Evolutionary conservation across 92 coral and sea anemone genomes (phyloP), one percentile per base, ranked within the genome.

Genomic region (Bergia sp.): DNA sequence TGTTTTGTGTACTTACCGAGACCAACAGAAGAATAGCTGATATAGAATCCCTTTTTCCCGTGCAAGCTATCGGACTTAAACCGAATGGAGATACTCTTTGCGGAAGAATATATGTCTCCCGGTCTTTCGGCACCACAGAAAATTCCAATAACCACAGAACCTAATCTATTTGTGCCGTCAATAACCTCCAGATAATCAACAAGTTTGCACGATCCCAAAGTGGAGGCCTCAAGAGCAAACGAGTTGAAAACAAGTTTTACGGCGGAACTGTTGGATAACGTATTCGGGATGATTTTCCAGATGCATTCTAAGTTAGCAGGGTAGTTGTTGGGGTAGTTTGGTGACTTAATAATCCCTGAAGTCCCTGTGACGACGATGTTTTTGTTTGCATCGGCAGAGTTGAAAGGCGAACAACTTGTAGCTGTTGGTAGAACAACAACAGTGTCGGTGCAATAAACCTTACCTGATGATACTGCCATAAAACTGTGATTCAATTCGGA

Each of bases 121-220:
- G 76, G 76, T 71, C 41, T 71, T 36, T 71, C 21, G 21, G 38
- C 10, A 69, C 75, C 75, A 69, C 75, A 69, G 10, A 69, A 20
- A 29, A 16, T 69, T 23, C 37, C 75, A 69, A 69, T 21, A 69
- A 69, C 75, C 37, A 69, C 39, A n/a, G 75, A 3, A 37, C 75
- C 75, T 3, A 36, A 29, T 69, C 21, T 36, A 3, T 64, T 64
- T 12, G 20, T 15, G 16, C 71, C 71, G 75, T 69, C 75, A 23
- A 37, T 69, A 37, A 69, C 37, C 37, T 69, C 75, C 75, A 69
- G 7, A 69, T 69, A 69, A 69, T 69, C 75, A n/a, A 69, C 75
- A 37, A 16, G 16, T 69, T 10, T 7, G 21, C 75, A 69, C 29
- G 29, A 29, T 29, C 23, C 10, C n/a, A 11, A 36, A 69, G 7